A percentile compares a stretch with the other conserved stretches of the same genome.
phyloP scores from a whole-genome alignment of 2,888 invertebrate species.

The Phyllotreta striolata region DNA sequence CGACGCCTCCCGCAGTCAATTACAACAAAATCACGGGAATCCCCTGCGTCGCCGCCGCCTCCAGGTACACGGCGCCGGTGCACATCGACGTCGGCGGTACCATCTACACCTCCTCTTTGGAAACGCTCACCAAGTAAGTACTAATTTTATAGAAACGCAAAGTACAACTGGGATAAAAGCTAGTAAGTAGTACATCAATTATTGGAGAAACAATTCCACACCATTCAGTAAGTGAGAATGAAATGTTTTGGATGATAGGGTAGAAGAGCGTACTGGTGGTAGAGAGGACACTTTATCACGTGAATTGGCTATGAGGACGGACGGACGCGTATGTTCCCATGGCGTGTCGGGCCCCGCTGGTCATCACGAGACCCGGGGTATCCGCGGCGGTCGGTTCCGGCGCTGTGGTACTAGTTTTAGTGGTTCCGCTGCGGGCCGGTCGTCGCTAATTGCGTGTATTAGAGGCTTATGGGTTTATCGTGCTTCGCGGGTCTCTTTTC shows the following conservation, averaged over 20 bases:
- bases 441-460: constrained; percentile 34
- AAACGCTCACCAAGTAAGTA: constrained; percentile 91
- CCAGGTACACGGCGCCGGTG: constrained; percentile 93
- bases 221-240: no score
- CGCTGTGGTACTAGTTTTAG: constrained; percentile 32
- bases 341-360: constrained; percentile 43
- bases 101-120: constrained; percentile 95
- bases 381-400: constrained; percentile 30
- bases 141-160: no score
- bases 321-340: constrained; percentile 42
- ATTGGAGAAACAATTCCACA: no score
- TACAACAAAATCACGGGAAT: constrained; percentile 87
- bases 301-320: constrained; percentile 28
- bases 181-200: no score
- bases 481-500: constrained; percentile 24
- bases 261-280: not conserved
- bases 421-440: constrained; percentile 28
- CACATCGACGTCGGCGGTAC: constrained; percentile 98
- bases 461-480: constrained; percentile 35
- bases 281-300: constrained; percentile 13
- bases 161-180: no score
- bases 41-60: constrained; percentile 92
- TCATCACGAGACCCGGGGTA: constrained; percentile 41
- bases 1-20: constrained; percentile 62
- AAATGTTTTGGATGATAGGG: no score